Evolutionary conservation across 2,888 invertebrate species (phyloP).

Genomic region (Latrodectus elegans): DNA sequence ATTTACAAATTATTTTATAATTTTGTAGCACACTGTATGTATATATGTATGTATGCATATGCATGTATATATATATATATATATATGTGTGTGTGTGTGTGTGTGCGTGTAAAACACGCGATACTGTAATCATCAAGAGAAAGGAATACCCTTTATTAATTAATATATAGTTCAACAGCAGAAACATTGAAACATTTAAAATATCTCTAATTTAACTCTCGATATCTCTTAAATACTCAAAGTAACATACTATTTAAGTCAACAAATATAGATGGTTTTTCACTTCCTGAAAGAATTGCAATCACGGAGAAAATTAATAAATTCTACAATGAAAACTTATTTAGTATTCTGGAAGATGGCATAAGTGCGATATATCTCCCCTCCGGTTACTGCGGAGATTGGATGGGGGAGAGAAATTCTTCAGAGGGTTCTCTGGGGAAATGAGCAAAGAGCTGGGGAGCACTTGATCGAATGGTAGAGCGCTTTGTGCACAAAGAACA

Average conservation of each 20-base stretch:
- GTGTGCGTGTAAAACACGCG: not conserved
- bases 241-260: too few species aligned
- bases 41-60: not conserved
- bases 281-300: too few species aligned
- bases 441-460: slow-evolving; percentile 48
- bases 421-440: slow-evolving; percentile 42
- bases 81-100: not conserved
- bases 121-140: too few species aligned
- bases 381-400: not conserved
- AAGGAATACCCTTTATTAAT: too few species aligned
- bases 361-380: not conserved
- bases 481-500: not conserved
- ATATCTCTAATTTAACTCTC: too few species aligned
- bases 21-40: not conserved
- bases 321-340: not conserved
- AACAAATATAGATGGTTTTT: too few species aligned
- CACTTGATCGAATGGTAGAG: slow-evolving; percentile 41
- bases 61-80: not conserved
- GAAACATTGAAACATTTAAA: too few species aligned
- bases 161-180: too few species aligned
- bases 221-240: too few species aligned
- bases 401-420: not conserved
- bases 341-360: not conserved
- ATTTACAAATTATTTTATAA: not conserved
- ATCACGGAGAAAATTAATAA: not conserved